These are phyloP conservation scores for Hipposideros larvatus DNA, from an alignment of 2,797 vertebrate genomes.

Conservation along the genomic window DNA sequence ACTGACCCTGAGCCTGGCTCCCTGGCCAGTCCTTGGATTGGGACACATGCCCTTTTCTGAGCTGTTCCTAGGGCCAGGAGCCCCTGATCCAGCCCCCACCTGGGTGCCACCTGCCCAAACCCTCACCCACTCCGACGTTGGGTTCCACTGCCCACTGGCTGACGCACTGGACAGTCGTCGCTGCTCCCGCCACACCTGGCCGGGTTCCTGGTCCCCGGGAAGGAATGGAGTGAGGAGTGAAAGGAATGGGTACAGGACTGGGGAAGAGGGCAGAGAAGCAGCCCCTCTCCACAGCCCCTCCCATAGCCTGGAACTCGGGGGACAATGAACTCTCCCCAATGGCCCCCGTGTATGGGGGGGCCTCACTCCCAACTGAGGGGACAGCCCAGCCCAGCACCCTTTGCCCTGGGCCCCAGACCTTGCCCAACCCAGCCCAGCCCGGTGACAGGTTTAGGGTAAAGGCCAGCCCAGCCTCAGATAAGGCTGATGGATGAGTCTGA, in stretches of 20 bases:
- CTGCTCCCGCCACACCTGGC: constrained; percentile 92
- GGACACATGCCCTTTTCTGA: background rate
- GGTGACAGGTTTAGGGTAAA: constrained; percentile 79
- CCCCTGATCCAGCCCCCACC: background rate
- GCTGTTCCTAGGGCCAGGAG: background rate
- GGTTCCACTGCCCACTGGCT: constrained; percentile 92
- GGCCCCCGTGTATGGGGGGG: background rate
- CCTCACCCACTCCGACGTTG: constrained; percentile 96
- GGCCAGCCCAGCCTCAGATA: constrained; percentile 71
- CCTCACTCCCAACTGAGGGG: background rate
- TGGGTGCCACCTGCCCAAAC: background rate
- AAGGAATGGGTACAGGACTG: fast-evolving
- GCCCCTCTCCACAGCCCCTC: background rate
- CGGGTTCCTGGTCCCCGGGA: constrained; percentile 90
- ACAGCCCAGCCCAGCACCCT: constrained; percentile 62
- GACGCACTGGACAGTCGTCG: constrained; percentile 92
- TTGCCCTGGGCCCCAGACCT: constrained; percentile 61
- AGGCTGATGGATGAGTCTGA: constrained; percentile 55
- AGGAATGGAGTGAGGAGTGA: background rate
- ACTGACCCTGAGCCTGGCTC: background rate
- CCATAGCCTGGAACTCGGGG: background rate
- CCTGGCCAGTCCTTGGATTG: background rate
- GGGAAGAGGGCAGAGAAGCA: background rate
- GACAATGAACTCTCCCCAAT: background rate
- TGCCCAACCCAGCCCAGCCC: background rate